A percentile compares a stretch with the other conserved stretches of the same genome.
Evolutionary conservation across 1,140 invertebrate species (phyloP).

Genomic region (Tetragonula clypearis): DNA sequence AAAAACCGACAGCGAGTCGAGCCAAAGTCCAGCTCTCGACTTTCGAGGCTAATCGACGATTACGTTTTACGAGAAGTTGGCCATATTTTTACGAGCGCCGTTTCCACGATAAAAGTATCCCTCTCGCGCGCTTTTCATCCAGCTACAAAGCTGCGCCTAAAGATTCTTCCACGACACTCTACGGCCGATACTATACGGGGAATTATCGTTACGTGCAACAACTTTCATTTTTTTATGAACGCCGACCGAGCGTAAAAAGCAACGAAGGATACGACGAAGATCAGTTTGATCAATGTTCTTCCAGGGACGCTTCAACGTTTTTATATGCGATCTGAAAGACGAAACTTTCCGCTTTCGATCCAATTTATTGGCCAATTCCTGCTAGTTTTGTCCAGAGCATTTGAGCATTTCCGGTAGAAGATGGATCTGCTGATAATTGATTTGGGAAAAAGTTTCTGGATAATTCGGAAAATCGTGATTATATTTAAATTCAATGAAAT

Average conservation of each 20-base stretch:
- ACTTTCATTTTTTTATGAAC: not conserved
- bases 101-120: conserved; percentile 55
- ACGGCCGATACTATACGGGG: not conserved
- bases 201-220: conserved; percentile 27
- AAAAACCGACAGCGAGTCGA: not conserved
- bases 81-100: conserved; percentile 69
- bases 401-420: too few species aligned
- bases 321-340: not conserved
- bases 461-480: too few species aligned
- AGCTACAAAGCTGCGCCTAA: conserved; percentile 24
- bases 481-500: too few species aligned
- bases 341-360: not conserved
- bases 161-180: conserved; percentile 37
- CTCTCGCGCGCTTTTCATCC: conserved; percentile 1
- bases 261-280: not conserved
- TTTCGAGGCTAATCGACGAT: conserved; percentile 68
- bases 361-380: not conserved
- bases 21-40: conserved; percentile 24
- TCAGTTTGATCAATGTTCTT: not conserved
- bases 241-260: not conserved
- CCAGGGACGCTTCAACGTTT: not conserved
- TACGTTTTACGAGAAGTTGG: conserved; percentile 67
- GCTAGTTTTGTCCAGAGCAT: too few species aligned
- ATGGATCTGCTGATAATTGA: too few species aligned
- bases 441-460: too few species aligned